Base-by-base conservation (phyloP, 2,113 vertebrate species). In the Chaenogobius annularis region DNA sequence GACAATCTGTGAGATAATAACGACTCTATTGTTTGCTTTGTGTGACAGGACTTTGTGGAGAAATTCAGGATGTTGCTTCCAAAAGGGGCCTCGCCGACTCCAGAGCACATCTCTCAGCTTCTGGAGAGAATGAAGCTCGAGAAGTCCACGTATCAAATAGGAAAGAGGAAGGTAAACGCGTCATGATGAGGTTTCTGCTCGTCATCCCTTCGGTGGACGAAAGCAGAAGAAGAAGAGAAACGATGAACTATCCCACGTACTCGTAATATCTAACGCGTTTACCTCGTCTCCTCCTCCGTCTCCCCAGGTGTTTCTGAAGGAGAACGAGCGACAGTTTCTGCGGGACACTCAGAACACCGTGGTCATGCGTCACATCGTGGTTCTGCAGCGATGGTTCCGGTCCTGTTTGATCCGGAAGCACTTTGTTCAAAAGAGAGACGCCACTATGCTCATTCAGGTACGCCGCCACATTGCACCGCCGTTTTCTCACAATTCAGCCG, bases 331-430 rank as follows among this genome's bases (percentile, higher is more conserved):
- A 13, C 95, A 96, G 79, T 83, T 87, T 4, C 94, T 99, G 5
- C 96, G 96, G 81, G 94, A 96, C 54, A 93, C 89, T 0, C 91
- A 94, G 17, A 95, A 97, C 89, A 92, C 83, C 65, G 95, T 96
- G 76, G 94, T 97, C 26, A 94, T 96, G 72, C 90, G 74, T 26
- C 95, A 91, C 77, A 97, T 98, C 78, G 67, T 97, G 81, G 85
- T 93, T 1, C 93, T 99, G 26, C 97, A 99, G 91, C 95, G 94
- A 90, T 98, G 96, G 94, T 95, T 97, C 78, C 93, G 96, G 4
- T 85, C 90, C 69, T 93, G 86, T 74, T 86, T 97, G 56, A 94
- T 97, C 12, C 92, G 95, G 73, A 86, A 88, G 1, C 94, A 94
- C 68, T 99, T 95, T 59, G 84, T 96, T 74, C 90, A 91, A 46